Percentiles rank a stretch among this genome's conserved stretches.
Evolutionary conservation across 2,888 invertebrate genomes (phyloP).

Genomic region (Petrolisthes manimaculis): DNA sequence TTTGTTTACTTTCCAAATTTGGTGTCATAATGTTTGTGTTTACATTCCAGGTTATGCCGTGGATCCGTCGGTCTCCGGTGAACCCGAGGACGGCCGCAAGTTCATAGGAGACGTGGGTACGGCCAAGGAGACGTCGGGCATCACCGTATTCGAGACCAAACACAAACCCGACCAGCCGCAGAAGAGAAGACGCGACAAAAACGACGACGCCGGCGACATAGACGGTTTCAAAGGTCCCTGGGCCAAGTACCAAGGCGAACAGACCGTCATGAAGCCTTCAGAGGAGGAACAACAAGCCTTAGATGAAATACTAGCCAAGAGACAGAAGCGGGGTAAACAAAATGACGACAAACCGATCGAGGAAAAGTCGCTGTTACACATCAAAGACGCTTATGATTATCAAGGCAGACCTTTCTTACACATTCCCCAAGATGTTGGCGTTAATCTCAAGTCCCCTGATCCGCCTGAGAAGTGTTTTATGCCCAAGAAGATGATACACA

Average conservation of each 20-base stretch:
- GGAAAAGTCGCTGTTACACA: conserved; percentile 94
- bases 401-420: conserved; percentile 96
- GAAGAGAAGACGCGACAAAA: conserved; percentile 86
- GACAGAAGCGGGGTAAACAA: conserved; percentile 83
- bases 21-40: too few species aligned
- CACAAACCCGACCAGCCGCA: conserved; percentile 79
- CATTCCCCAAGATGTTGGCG: conserved; percentile 91
- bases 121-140: conserved; percentile 75
- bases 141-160: conserved; percentile 89
- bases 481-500: conserved; percentile 94
- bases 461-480: conserved; percentile 96
- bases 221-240: conserved; percentile 97
- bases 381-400: conserved; percentile 94
- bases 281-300: conserved; percentile 94
- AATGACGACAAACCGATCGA: conserved; percentile 93
- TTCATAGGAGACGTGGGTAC: conserved; percentile 77
- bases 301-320: conserved; percentile 92
- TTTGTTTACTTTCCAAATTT: too few species aligned
- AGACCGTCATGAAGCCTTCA: conserved; percentile 87
- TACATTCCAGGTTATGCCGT: conserved; percentile 75
- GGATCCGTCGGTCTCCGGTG: conserved; percentile 86
- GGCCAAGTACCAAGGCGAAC: conserved; percentile 94
- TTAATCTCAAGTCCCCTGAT: conserved; percentile 85
- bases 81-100: conserved; percentile 69
- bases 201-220: conserved; percentile 90